Evolutionary conservation across 2,888 invertebrate species (phyloP).

Genomic region (Callimorpha dominula): DNA sequence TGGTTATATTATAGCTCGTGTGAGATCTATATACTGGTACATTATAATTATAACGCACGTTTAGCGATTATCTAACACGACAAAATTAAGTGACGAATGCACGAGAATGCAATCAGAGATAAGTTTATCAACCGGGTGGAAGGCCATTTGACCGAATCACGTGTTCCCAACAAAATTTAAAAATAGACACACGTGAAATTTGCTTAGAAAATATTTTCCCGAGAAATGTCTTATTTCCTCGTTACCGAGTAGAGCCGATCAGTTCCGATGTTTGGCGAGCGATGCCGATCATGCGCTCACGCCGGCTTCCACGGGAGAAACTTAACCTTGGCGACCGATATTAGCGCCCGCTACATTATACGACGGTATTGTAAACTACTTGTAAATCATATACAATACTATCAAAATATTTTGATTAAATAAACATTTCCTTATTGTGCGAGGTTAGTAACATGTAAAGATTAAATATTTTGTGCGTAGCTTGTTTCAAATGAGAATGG

Average conservation of each 20-base stretch:
- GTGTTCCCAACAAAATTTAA: conserved; percentile 9
- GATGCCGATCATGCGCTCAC: conserved; percentile 38
- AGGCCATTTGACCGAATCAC: conserved; percentile 9
- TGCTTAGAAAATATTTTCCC: conserved; percentile 31
- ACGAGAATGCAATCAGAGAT: conserved; percentile 20
- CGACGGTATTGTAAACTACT: conserved; percentile 13
- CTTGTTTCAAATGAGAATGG: background rate
- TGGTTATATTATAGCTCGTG: background rate
- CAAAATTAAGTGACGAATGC: conserved; percentile 4
- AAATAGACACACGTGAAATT: conserved; percentile 22
- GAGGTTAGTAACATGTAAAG: background rate
- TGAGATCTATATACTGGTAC: background rate
- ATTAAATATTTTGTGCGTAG: background rate
- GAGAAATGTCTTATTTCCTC: conserved; percentile 31
- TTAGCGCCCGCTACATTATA: conserved; percentile 40
- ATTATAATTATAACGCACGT: background rate
- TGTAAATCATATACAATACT: conserved; percentile 1
- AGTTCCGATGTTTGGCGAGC: conserved; percentile 50
- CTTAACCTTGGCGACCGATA: conserved; percentile 65
- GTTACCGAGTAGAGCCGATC: conserved; percentile 37
- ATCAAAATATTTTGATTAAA: background rate
- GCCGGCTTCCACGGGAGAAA: conserved; percentile 49
- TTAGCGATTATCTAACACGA: conserved; percentile 24
- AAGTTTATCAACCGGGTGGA: conserved; percentile 5
- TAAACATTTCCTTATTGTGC: conserved; percentile 1